Evolutionary conservation across 2,113 vertebrate species (phyloP), one percentile per base, ranked within the genome.

Genomic region (Cyrtonyx montezumae): DNA sequence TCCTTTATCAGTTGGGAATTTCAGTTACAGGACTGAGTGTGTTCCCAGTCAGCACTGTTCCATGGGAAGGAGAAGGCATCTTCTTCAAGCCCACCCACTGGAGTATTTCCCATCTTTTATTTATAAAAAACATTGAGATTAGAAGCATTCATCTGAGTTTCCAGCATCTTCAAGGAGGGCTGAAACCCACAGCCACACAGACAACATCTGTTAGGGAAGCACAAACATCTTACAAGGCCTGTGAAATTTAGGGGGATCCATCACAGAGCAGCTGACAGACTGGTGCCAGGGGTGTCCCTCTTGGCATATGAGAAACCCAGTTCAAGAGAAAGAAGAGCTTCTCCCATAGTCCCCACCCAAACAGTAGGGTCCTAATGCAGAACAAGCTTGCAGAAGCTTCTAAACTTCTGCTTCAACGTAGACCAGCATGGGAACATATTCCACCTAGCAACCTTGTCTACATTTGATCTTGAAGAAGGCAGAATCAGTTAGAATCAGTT

Each of bases 31-130:
- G 30, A 32, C 71, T 65, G 48, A 23, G 19, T 43, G 48, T 10
- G 61, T 9, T 71, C 37, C 56, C 59, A 15, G 11, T 4, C 8
- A 28, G 19, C 18, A 30, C 4, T 0, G 0, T 67, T 67, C 49
- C 37, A 43, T 18, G 36, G 32, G 23, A 84, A 48, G 18, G 11
- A 84, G 49, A 43, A 74, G 4, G 3, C 22, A 23, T 43, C n/a
- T 91, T 76, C 63, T 83, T n/a, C 48, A 83, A 83, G 36, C 13
- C 5, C 6, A 61, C 4, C 2, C 67, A 40, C 20, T 36, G 9
- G 20, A 19, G 8, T 69, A 32, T 11, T 53, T 84, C 48, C 15
- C 10, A 51, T 4, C 32, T 71, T 49, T 58, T 56, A 37, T 17
- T 46, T 70, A 37, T 65, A 34, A 79, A 83, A 83, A 48, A 5